phyloP scores from a whole-genome alignment of 2,888 invertebrate genomes.

The Thecocarcelia acutangulata region DNA sequence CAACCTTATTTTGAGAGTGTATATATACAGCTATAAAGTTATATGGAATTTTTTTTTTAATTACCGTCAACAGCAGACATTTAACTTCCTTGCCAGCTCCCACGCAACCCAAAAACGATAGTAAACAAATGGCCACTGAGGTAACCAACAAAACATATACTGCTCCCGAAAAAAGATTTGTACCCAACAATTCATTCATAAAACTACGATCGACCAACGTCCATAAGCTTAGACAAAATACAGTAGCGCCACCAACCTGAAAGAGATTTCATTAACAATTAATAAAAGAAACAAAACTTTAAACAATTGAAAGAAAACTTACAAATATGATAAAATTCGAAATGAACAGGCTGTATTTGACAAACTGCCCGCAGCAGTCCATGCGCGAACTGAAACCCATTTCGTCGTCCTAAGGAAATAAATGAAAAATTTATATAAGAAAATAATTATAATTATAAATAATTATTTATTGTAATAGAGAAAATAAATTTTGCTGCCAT shows the following conservation, averaged over 20 bases:
- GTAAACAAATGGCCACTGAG: constrained; percentile 89
- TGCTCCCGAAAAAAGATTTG: constrained; percentile 92
- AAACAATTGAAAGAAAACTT: constrained; percentile 81
- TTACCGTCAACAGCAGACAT: constrained; percentile 95
- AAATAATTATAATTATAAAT: background rate
- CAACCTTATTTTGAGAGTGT: no score
- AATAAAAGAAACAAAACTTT: background rate
- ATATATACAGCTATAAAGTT: no score
- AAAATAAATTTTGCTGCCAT: no score
- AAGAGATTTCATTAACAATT: constrained; percentile 67
- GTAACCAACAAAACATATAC: constrained; percentile 92
- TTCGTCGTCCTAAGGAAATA: constrained; percentile 73
- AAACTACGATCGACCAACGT: constrained; percentile 92
- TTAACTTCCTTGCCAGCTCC: constrained; percentile 97
- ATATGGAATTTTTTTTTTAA: constrained; percentile 76
- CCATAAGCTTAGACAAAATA: constrained; percentile 91
- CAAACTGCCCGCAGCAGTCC: constrained; percentile 93
- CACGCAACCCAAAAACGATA: constrained; percentile 95
- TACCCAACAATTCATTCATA: constrained; percentile 91
- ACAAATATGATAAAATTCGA: constrained; percentile 93
- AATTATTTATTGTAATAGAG: no score
- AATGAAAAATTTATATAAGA: constrained; percentile 20
- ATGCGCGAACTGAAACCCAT: constrained; percentile 91
- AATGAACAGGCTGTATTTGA: constrained; percentile 92
- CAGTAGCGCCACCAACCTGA: constrained; percentile 89